Base-by-base conservation (phyloP, 1,140 invertebrate genomes). In the Drosophila pallidifrons region DNA sequence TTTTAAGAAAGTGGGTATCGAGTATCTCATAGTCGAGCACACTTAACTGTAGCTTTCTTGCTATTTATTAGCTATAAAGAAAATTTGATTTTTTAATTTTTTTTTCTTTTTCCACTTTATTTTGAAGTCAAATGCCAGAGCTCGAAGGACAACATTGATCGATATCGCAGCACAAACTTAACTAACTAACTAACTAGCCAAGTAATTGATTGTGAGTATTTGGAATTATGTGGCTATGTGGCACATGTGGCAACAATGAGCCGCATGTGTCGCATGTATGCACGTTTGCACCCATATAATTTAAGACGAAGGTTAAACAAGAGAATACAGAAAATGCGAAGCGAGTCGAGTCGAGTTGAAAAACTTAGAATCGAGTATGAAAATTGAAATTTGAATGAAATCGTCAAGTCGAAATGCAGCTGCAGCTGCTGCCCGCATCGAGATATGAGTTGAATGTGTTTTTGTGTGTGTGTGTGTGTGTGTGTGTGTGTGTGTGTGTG, bases 261-360 rank as follows among this genome's bases (percentile, higher is more conserved):
- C 11, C 32, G 54, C 38, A 74, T 20, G 41, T 55, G 52, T 38
- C 15, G 52, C 30, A 38, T 38, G 30, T 32, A 51, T 49, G 46
- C 35, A 60, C 43, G 15, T 46, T 49, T 66, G 52, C 47, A 61
- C 72, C 58, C 61, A 77, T 77, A 83, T 83, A 85, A 85, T 85
- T 85, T 77, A 51, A 46, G 25, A 35, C 61, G 81, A 85, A 85
- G 81, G 81, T 78, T 85, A 74, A 79, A 70, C 43, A 54, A 60
- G 28, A 58, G 49, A 54, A 70, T 52, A 64, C n/a, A 65, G 15
- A 30, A 32, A 43, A 38, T 11, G 35, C 35, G 35, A 16, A 13
- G 43, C 41, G 66, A 64, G 52, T 60, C 79, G 69, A 69, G 52
- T 60, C 80, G 69, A 75, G 59, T 68, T 7, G 54, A 10, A 54